phyloP scores from a whole-genome alignment of 2,888 invertebrate species.

The Carpatolechia fugitivella region DNA sequence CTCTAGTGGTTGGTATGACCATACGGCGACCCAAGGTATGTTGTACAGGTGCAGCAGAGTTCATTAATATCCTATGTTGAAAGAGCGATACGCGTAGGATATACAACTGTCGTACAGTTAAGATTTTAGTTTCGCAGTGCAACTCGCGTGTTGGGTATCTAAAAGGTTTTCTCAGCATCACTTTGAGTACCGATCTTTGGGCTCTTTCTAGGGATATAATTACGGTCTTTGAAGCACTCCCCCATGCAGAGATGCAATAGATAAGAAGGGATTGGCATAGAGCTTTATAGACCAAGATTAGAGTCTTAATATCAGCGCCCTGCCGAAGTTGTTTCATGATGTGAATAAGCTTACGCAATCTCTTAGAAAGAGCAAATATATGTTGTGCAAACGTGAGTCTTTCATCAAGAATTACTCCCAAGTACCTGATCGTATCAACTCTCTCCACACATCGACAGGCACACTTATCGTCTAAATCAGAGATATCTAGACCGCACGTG shows the following conservation, averaged over 20 bases:
- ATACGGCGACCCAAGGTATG: no score
- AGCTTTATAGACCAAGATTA: not conserved
- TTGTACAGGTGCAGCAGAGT: no score
- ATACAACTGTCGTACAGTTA: not conserved
- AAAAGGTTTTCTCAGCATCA: not conserved
- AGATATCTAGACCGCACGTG: not conserved
- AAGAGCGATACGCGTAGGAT: not conserved
- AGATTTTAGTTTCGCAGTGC: not conserved
- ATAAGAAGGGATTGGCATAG: not conserved
- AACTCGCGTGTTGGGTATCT: not conserved
- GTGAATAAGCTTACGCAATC: not conserved
- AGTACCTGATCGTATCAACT: not conserved
- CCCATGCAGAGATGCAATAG: not conserved
- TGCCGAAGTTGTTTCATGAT: not conserved
- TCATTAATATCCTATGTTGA: no score
- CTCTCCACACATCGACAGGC: not conserved
- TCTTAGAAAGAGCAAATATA: not conserved
- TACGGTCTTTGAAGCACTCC: not conserved
- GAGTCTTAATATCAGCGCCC: not conserved
- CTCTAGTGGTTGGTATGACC: no score
- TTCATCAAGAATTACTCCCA: not conserved
- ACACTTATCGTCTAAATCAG: not conserved
- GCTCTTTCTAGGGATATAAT: not conserved
- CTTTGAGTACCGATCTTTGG: not conserved
- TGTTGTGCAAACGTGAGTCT: not conserved